Conservation (phyloP, 2,888 invertebrate genomes). For the Geophilus truncorum region DNA sequence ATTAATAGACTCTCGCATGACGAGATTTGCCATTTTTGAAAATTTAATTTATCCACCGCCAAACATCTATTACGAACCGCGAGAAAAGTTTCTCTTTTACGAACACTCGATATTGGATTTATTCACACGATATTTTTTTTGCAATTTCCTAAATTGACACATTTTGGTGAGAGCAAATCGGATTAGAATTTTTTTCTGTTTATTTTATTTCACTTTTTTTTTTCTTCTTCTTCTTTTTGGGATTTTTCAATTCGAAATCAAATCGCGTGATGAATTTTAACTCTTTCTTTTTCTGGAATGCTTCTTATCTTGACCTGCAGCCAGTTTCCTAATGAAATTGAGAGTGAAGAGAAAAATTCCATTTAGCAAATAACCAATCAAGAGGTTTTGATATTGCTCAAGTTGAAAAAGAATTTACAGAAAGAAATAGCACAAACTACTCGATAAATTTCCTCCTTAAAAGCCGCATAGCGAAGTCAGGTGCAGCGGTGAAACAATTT, state of each 20-base stretch:
- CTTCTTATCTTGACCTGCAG: not conserved
- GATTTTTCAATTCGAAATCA: constrained; percentile 10
- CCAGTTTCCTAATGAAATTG: not conserved
- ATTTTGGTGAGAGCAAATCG: not conserved
- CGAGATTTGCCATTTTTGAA: not conserved
- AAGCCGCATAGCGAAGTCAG: too few species aligned
- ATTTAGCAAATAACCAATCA: not conserved
- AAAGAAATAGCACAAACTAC: too few species aligned
- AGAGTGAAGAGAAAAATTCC: not conserved
- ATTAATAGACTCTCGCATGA: not conserved
- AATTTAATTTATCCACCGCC: not conserved
- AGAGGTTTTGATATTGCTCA: not conserved
- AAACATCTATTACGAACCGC: not conserved
- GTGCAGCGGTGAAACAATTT: too few species aligned
- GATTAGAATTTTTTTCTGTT: not conserved
- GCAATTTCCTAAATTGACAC: not conserved
- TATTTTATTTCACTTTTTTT: too few species aligned
- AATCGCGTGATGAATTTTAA: constrained; percentile 20
- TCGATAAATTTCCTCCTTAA: too few species aligned
- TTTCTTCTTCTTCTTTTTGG: too few species aligned
- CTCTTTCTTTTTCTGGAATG: not conserved
- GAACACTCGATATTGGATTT: not conserved
- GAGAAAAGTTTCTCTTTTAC: not conserved
- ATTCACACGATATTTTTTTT: not conserved
- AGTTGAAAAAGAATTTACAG: too few species aligned